Base-by-base conservation (phyloP, 2,797 vertebrate species). In the Onychomys leucogaster region DNA sequence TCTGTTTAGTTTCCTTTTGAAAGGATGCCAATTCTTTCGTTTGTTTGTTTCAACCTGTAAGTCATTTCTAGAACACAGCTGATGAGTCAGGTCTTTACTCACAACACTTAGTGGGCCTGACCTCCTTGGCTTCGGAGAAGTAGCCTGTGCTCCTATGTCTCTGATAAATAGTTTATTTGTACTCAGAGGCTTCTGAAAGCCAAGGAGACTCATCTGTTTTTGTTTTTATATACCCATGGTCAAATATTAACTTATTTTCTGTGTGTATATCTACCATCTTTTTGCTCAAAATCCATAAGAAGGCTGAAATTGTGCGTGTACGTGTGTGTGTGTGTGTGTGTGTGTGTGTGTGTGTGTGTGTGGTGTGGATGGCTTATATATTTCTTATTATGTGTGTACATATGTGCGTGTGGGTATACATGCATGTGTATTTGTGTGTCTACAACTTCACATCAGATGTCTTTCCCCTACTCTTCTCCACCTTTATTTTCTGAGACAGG, bases 111-210 rank as follows among this genome's bases (percentile, higher is more conserved):
- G 32, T 73, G 93, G 67, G 29, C 9, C 61, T 63, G 41, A 65
- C 25, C 13, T 10, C 34, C 52, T 78, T 82, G 52, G 57, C 43
- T 37, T 95, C 17, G 17, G 91, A 91, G 73, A 94, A 82, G 65
- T 27, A 89, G 93, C 85, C 25, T 87, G 34, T 88, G 63, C 63
- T 90, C 67, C 25, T 29, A 78, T 77, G 73, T 81, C 78, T 52
- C 91, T 57, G 71, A 25, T 94, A 49, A 96, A 78, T 87, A 85
- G 92, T 90, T 97, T 86, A 84, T 91, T 95, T 89, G 46, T 87
- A 67, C 63, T 63, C 23, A 83, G 84, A 81, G 37, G 6, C 46
- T 93, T 83, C 6, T 37, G 81, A 59, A 94, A 90, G 77, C 23
- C 37, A 41, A 93, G 13, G 3, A 81, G 73, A 90, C 11, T 57